phyloP scores from a whole-genome alignment of 2,113 vertebrate species.

The Raja brachyura region DNA sequence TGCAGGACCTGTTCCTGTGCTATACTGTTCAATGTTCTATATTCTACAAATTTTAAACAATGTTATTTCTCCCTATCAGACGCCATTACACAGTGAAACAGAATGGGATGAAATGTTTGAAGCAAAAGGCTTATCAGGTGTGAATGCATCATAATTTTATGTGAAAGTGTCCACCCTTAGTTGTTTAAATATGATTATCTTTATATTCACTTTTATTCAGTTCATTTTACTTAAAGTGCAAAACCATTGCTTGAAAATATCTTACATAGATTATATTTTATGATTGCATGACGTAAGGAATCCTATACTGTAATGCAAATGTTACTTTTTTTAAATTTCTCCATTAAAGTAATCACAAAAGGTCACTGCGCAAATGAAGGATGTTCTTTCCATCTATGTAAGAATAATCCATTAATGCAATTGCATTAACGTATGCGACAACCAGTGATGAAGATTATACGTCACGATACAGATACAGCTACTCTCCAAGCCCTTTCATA shows the following conservation, averaged over 20 bases:
- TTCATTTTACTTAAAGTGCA: not conserved
- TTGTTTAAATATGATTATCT: not conserved
- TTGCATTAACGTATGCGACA: too few species aligned
- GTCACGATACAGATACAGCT: too few species aligned
- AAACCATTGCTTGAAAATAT: not conserved
- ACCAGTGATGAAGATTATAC: too few species aligned
- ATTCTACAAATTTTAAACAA: not conserved
- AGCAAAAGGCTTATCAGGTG: constrained; percentile 60
- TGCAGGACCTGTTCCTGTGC: too few species aligned
- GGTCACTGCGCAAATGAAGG: too few species aligned
- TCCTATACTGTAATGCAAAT: not conserved
- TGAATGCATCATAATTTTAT: not conserved
- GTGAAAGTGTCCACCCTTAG: not conserved
- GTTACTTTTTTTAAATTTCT: not conserved
- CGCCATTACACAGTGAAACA: constrained; percentile 45
- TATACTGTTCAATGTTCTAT: too few species aligned
- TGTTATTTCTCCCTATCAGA: constrained; percentile 47
- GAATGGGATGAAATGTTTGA: constrained; percentile 62
- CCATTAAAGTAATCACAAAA: not conserved
- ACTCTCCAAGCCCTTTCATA: too few species aligned
- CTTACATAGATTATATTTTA: not conserved
- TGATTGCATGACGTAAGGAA: not conserved
- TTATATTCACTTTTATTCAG: not conserved
- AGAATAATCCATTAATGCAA: too few species aligned
- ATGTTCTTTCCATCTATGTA: too few species aligned